phyloP scores from a whole-genome alignment of 53 echinoderm and acorn worm species.

The Astropecten irregularis region DNA sequence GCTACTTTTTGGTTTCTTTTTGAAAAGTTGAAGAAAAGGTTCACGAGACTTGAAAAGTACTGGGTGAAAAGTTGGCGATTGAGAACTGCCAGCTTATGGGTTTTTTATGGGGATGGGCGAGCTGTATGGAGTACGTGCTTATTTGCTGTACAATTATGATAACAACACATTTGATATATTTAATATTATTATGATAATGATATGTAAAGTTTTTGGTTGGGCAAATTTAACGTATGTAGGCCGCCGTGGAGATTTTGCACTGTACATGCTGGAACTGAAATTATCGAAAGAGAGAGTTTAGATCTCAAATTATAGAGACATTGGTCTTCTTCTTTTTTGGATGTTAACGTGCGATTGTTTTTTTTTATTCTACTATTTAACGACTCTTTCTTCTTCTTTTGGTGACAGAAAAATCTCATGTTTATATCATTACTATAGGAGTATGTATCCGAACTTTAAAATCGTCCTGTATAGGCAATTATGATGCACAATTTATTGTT shows the following conservation, averaged over 20 bases:
- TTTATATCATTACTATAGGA: constrained; percentile 17
- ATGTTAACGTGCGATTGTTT: constrained; percentile 23
- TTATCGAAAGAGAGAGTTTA: not conserved
- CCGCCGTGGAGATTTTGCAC: too few relatives aligned
- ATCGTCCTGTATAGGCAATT: not conserved
- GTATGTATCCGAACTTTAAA: not conserved
- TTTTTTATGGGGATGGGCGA: constrained; percentile 2
- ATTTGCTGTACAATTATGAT: constrained; percentile 47
- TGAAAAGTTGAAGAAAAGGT: constrained; percentile 42
- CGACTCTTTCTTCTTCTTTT: not conserved
- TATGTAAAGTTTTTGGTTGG: not conserved
- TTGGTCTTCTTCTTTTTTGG: constrained; percentile 34
- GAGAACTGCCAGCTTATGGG: not conserved
- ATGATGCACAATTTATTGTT: constrained; percentile 5
- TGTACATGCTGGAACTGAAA: constrained; percentile 1
- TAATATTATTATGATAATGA: constrained; percentile 33
- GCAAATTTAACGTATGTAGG: too few relatives aligned
- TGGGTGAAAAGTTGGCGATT: not conserved
- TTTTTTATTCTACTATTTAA: too few relatives aligned
- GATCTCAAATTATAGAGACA: constrained; percentile 8
- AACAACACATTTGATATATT: constrained; percentile 51
- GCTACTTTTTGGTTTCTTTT: too few relatives aligned
- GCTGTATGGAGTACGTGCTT: not conserved
- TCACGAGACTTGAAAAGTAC: not conserved
- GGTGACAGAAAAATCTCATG: constrained; percentile 39